Base-by-base conservation (phyloP, 2,113 vertebrate genomes). In the Antennarius striatus region DNA sequence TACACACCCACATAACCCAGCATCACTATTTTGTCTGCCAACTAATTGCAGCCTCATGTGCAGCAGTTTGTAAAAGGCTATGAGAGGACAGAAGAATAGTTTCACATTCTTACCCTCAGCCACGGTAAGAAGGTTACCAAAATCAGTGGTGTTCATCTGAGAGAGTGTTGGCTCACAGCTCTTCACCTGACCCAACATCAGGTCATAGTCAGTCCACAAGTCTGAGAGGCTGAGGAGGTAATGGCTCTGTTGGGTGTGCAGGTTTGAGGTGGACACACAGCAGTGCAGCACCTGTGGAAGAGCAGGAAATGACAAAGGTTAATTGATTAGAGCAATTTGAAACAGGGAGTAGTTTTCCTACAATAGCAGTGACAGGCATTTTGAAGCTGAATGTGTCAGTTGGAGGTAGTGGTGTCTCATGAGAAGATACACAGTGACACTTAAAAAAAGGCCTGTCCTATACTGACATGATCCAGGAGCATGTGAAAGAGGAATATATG, bases 201-300 rank as follows among this genome's bases (percentile, higher is more conserved):
- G 87, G 85, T 99, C 96, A 0, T 98, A 99, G 73, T 96, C 95
- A 3, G 91, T 80, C 53, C 92, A 96, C 72, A 99, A 88, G 84
- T 99, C 97, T 0, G 97, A 95, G 82, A 99, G 90, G 50, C 93
- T 97, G 84, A 99, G 86, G 43, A 95, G 93, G 11, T 96, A 97
- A 86, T 95, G 95, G 88, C 95, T 98, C 79, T 98, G 97, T 66
- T 98, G 96, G 2, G 93, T 95, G 48, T 97, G 95, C 0, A 96
- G 93, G 85, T 91, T 96, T 45, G 96, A 98, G 64, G 97, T 96
- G 0, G 94, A 96, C 65, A 98, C 94, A 42, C 98, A 99, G 64
- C 95, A 96, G 88, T 98, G 96, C 28, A 99, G 91, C 69, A 99
- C 95, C 98, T 99, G 85, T 3, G 43, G 77, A 14, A 65, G 14